Evolutionary conservation across 2,888 invertebrate species (phyloP).

Genomic region (Ophioninae sp.): DNA sequence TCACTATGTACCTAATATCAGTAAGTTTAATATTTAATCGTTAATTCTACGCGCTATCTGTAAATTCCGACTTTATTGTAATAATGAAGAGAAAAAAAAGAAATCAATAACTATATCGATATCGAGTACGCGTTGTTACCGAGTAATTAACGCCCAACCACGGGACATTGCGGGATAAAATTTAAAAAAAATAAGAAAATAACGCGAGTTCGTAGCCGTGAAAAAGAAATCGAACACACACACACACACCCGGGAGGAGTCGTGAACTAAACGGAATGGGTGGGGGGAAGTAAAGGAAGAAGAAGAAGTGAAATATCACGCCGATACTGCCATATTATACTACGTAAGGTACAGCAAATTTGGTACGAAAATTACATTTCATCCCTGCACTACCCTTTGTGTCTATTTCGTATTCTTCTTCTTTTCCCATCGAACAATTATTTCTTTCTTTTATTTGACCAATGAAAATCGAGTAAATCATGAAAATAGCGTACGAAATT

Average conservation of each 20-base stretch:
- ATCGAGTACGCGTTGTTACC: constrained; percentile 53
- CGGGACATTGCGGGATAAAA: not conserved
- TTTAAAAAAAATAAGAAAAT: not conserved
- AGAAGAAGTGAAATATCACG: constrained; percentile 71
- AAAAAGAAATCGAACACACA: not conserved
- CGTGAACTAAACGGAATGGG: not conserved
- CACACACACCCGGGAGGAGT: not conserved
- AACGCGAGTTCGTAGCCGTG: not conserved
- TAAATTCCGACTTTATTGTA: constrained; percentile 65
- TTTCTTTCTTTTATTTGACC: not conserved
- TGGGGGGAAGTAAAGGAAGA: constrained; percentile 14
- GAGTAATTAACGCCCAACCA: constrained; percentile 49
- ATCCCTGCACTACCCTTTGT: constrained; percentile 46
- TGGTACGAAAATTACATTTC: constrained; percentile 67
- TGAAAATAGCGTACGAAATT: constrained; percentile 12
- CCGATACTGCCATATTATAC: constrained; percentile 77
- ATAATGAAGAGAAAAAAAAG: constrained; percentile 47
- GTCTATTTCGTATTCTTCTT: constrained; percentile 32
- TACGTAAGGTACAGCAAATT: constrained; percentile 73
- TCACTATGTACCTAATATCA: constrained; percentile 65
- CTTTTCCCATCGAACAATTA: constrained; percentile 6
- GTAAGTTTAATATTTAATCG: constrained; percentile 66
- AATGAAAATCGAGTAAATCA: constrained; percentile 21
- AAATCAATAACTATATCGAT: constrained; percentile 56
- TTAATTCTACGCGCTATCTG: constrained; percentile 65